Evolutionary conservation across 2,888 invertebrate species (phyloP).

Genomic region (Nycteola revayana): DNA sequence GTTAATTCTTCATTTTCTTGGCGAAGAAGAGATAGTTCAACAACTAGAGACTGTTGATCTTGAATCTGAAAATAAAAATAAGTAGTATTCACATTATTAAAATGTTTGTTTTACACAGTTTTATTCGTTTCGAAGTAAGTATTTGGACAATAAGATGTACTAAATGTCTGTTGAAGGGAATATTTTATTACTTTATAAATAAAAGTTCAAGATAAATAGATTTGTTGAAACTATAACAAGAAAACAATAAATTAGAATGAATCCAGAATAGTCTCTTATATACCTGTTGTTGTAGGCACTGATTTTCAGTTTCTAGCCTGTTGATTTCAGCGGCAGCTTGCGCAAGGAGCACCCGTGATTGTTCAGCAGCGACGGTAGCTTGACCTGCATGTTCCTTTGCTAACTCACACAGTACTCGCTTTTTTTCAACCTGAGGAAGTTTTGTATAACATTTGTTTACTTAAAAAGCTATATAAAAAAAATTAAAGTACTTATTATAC

Average conservation of each 20-base stretch:
- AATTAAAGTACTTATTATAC: too few species aligned
- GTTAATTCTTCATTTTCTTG: conserved; percentile 75
- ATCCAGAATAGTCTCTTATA: too few species aligned
- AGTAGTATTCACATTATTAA: too few species aligned
- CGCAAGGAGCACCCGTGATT: conserved; percentile 58
- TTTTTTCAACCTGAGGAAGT: conserved; percentile 63
- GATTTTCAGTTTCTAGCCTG: conserved; percentile 63
- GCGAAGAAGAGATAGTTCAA: conserved; percentile 69
- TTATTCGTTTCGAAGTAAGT: too few species aligned
- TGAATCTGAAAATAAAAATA: conserved; percentile 57
- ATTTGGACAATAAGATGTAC: too few species aligned
- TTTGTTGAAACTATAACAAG: too few species aligned
- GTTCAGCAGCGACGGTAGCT: conserved; percentile 65
- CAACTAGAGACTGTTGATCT: conserved; percentile 73
- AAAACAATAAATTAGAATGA: too few species aligned
- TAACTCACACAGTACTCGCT: conserved; percentile 55
- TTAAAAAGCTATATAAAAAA: not conserved
- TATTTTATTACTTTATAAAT: too few species aligned
- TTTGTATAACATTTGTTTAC: too few species aligned
- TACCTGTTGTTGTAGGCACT: conserved; percentile 62
- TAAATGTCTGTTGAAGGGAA: too few species aligned
- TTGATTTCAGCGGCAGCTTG: conserved; percentile 63
- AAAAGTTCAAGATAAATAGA: too few species aligned
- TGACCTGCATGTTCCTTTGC: conserved; percentile 69
- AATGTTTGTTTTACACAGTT: too few species aligned